Evolutionary conservation across 2,797 vertebrate species (phyloP), one percentile per base, ranked within the genome.

Genomic region (Poecilia gillii): DNA sequence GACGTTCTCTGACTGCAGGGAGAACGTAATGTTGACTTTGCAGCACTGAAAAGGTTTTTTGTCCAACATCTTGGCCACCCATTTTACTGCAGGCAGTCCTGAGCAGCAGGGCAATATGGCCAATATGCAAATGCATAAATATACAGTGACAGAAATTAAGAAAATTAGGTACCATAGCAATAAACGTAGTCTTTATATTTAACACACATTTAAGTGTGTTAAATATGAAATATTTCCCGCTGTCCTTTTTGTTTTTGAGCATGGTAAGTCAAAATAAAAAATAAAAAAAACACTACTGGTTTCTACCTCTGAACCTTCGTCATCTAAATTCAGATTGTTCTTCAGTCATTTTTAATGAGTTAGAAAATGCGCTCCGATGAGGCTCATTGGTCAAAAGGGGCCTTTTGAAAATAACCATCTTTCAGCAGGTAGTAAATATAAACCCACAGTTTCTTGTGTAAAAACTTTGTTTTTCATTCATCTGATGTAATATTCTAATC

Each of bases 1-100:
- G 41, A 77, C 59, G 25, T 46, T 72, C 28, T 78, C 39, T 4
- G 14, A 36, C 46, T 66, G 33, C 49, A 72, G 51, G 28, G 4
- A 36, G 28, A 77, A 43, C 39, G 57, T 25, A 59, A 57, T 25
- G 43, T 73, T 62, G 55, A 28, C 28, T 64, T 49, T 62, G 4
- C 14, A 36, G 55, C 55, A 33, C 23, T 78, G 43, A 62, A 78
- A 78, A 20, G 13, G 31, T 7, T 36, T 73, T 36, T 70, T 78
- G 41, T 62, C 39, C 39, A 55, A 53, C 36, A 51, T 5, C 64
- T 33, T 9, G 75, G 41, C 59, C 75, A 68, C 62, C 46, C 62
- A 39, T 51, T 64, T 64, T 28, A 55, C 14, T 18, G 33, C 31
- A 9, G 33, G n/a, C 43, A 55, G 13, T 11, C 28, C 45, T 55